These are phyloP conservation scores for Todiramphus saurophagus DNA, from an alignment of 2,113 vertebrate species.

Conservation along the genomic window DNA sequence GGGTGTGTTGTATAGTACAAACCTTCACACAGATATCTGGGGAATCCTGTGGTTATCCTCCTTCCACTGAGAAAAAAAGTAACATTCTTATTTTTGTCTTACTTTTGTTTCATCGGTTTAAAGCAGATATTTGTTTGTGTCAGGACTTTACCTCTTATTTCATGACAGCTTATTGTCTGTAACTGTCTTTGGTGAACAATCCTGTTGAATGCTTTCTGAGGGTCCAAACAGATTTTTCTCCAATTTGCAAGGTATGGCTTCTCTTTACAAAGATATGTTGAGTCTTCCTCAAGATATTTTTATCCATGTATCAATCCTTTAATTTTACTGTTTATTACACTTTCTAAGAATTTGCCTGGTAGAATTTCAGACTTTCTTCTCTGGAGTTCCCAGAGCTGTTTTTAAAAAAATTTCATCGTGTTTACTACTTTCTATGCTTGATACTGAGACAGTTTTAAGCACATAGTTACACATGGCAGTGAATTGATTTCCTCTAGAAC, in stretches of 20 bases:
- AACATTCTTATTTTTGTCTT: background rate
- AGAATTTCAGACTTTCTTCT: background rate
- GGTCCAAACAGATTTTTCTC: background rate
- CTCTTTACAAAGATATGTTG: background rate
- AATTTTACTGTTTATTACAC: background rate
- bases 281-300: background rate
- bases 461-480: background rate
- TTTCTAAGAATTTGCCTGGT: background rate
- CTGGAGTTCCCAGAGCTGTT: background rate
- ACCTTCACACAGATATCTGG: background rate
- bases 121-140: background rate
- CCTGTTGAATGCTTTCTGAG: background rate
- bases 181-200: background rate
- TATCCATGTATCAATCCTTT: background rate
- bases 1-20: background rate
- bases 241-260: background rate
- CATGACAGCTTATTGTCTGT: background rate
- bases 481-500: constrained; percentile 2
- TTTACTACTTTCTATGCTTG: background rate
- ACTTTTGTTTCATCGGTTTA: background rate
- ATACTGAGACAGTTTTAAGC: background rate
- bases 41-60: background rate
- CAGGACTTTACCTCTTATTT: background rate
- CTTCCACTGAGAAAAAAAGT: background rate
- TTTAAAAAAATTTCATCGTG: background rate